Conservation (phyloP, 2,113 vertebrate species). For the Nothobranchius kuhntae region DNA sequence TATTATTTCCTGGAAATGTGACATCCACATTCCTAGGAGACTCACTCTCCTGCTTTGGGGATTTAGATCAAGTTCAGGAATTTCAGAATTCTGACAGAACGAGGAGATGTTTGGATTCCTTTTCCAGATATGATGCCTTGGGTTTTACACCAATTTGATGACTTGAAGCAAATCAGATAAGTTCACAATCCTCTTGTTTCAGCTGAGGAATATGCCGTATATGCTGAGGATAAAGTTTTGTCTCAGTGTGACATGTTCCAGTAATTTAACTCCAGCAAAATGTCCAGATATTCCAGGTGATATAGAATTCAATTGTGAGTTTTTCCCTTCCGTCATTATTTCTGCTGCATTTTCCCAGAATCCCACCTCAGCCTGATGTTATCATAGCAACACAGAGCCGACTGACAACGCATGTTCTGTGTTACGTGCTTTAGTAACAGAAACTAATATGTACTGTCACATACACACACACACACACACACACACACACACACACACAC, state of each 20-base stretch:
- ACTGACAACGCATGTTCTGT: constrained; percentile 24
- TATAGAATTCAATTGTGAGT: constrained; percentile 10
- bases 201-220: neutral
- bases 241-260: constrained; percentile 9
- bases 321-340: neutral
- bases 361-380: neutral
- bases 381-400: neutral
- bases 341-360: neutral
- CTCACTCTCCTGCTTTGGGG: constrained; percentile 7
- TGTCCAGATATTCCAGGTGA: constrained; percentile 6
- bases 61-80: constrained; percentile 21
- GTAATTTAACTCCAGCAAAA: constrained; percentile 3
- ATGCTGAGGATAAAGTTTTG: constrained; percentile 1
- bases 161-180: constrained; percentile 25
- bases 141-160: constrained; percentile 7
- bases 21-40: neutral
- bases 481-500: too few relatives aligned
- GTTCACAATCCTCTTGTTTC: constrained; percentile 9
- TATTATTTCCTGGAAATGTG: constrained; percentile 18
- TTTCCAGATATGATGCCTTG: constrained; percentile 24
- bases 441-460: neutral
- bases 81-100: constrained; percentile 20
- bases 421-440: constrained; percentile 4
- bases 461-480: too few relatives aligned
- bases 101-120: constrained; percentile 24